Conservation (phyloP, 2,888 invertebrate genomes). For the Scelioninae gen. 1 region DNA sequence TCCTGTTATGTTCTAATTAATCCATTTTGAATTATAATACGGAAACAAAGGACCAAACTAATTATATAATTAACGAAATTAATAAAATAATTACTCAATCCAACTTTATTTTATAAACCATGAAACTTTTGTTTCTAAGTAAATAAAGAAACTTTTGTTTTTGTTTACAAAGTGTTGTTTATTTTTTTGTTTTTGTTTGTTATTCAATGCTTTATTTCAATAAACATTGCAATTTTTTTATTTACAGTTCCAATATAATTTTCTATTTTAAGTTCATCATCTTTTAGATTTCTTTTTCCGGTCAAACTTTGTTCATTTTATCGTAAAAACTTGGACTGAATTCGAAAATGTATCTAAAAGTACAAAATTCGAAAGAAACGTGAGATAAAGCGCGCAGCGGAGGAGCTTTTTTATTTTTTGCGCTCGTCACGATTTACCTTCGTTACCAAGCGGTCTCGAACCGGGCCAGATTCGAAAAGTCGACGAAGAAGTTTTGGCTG, state of each 20-base stretch:
- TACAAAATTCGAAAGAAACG: conserved; percentile 23
- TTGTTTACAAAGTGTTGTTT: too few species aligned
- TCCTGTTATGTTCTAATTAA: too few species aligned
- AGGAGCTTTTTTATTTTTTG: conserved; percentile 33
- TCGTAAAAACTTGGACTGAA: conserved; percentile 46
- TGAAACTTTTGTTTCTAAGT: too few species aligned
- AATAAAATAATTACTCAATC: neutral
- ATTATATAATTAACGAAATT: neutral
- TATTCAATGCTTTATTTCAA: too few species aligned
- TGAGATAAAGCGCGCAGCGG: neutral
- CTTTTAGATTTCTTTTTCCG: neutral
- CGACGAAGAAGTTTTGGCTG: conserved; percentile 59
- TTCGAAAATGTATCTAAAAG: conserved; percentile 47
- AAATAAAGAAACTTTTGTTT: too few species aligned
- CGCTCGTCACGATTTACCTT: conserved; percentile 62
- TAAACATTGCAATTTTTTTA: too few species aligned
- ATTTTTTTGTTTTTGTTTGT: too few species aligned
- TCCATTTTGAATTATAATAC: too few species aligned
- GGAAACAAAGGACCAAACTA: too few species aligned
- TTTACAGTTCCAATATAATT: too few species aligned
- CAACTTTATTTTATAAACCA: too few species aligned
- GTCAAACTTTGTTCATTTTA: conserved; percentile 20
- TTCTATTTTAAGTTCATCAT: too few species aligned
- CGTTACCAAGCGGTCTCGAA: conserved; percentile 53
- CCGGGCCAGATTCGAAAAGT: conserved; percentile 53